These are phyloP conservation scores for Porphyrio hochstetteri DNA, from an alignment of 2,113 vertebrate species.

Conservation along the genomic window DNA sequence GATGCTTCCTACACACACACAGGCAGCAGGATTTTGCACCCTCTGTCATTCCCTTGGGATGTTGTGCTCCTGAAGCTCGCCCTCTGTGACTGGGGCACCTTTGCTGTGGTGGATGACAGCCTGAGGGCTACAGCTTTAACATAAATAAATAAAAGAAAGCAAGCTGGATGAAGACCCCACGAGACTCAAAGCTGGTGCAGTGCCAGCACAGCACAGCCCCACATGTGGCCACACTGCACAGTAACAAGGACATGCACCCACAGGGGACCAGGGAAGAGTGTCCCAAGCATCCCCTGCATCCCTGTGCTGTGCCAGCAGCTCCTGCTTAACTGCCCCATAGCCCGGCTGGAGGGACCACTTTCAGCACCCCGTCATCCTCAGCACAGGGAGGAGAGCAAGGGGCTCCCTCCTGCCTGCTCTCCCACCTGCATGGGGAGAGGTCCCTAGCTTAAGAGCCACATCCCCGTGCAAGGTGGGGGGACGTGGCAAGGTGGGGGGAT, in stretches of 20 bases:
- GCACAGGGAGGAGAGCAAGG: background rate
- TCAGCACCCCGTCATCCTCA: background rate
- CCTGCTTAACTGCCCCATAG: accelerated
- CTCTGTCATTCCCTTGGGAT: background rate
- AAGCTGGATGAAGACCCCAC: too few relatives aligned
- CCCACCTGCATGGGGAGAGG: background rate
- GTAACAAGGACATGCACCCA: background rate
- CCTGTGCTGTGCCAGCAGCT: background rate
- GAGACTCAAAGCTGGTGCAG: background rate
- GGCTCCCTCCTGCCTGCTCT: background rate
- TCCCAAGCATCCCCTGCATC: background rate
- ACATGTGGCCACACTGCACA: background rate
- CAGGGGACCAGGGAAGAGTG: accelerated
- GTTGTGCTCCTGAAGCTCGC: background rate
- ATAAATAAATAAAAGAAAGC: background rate
- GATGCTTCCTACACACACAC: background rate
- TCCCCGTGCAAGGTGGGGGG: background rate
- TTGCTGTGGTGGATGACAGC: background rate
- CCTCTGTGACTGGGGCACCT: background rate
- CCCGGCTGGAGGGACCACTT: background rate
- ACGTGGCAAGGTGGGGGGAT: too few relatives aligned
- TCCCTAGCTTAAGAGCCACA: background rate
- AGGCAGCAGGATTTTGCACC: background rate
- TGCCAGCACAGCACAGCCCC: background rate
- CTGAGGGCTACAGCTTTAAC: background rate